These are phyloP conservation scores for Anoplopoma fimbria DNA, from an alignment of 2,113 vertebrate genomes.

Conservation along the genomic window DNA sequence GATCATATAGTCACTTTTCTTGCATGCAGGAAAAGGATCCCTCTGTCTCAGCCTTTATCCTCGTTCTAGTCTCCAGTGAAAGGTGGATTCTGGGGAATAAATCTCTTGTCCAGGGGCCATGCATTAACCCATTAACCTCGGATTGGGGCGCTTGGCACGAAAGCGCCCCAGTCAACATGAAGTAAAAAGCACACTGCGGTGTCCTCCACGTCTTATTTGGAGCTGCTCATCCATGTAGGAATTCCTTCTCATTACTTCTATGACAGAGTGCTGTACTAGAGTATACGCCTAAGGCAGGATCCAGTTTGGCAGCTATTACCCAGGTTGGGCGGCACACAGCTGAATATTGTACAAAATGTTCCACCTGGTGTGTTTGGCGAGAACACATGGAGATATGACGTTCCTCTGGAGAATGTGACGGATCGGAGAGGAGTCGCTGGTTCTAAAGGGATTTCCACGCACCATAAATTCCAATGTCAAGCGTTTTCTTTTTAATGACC, in stretches of 20 bases:
- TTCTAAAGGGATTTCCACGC: constrained; percentile 7
- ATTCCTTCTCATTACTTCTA: constrained; percentile 17
- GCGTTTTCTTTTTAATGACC: too few species aligned
- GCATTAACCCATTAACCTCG: constrained; percentile 59
- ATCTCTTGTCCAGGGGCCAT: constrained; percentile 22
- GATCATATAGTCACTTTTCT: neutral
- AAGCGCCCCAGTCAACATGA: neutral
- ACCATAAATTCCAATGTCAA: constrained; percentile 34
- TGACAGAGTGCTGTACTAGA: neutral
- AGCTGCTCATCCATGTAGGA: constrained; percentile 41
- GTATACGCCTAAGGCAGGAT: constrained; percentile 45
- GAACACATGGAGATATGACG: neutral
- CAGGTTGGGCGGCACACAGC: constrained; percentile 32
- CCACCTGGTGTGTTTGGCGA: neutral
- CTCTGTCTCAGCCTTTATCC: neutral
- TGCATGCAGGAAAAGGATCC: neutral
- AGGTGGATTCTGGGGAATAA: constrained; percentile 33
- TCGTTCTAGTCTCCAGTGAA: constrained; percentile 16
- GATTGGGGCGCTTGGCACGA: constrained; percentile 15
- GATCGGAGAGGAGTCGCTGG: constrained; percentile 26
- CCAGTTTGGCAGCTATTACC: constrained; percentile 38
- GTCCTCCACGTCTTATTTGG: constrained; percentile 16
- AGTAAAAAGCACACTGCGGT: neutral
- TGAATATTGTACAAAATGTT: constrained; percentile 58
- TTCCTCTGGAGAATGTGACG: neutral